Evolutionary conservation across 2,113 vertebrate species (phyloP).

Genomic region (Serilophus lunatus): DNA sequence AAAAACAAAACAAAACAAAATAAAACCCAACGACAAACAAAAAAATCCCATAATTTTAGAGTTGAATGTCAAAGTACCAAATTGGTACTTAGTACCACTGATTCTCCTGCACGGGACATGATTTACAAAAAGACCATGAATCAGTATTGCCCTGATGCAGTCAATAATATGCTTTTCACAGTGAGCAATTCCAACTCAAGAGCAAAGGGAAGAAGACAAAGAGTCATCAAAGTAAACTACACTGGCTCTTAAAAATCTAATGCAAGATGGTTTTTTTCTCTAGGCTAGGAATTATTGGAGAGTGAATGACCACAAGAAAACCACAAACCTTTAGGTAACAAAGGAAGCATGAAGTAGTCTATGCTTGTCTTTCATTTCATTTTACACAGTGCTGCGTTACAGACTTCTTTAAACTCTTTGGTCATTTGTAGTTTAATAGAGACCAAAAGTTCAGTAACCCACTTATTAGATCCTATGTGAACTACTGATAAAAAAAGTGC

Average conservation of each 20-base stretch:
- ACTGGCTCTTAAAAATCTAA: background rate
- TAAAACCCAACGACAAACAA: background rate
- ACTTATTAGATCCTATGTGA: background rate
- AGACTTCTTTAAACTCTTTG: background rate
- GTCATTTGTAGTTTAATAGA: background rate
- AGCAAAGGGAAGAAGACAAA: background rate
- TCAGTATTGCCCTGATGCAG: background rate
- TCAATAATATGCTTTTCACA: background rate
- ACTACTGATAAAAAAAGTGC: background rate
- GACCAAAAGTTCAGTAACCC: background rate
- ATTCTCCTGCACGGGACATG: background rate
- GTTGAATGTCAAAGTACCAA: background rate
- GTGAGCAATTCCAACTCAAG: background rate
- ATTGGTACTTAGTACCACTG: background rate
- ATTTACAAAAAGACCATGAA: background rate
- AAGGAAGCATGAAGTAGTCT: background rate
- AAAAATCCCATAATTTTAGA: background rate
- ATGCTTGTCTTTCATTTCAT: background rate
- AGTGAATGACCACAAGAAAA: rapidly evolving
- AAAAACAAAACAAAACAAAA: background rate
- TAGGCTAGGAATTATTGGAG: background rate
- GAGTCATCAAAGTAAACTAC: background rate
- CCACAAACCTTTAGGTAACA: background rate
- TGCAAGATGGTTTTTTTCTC: background rate
- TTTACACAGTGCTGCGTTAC: background rate